Evolutionary conservation across 2,113 vertebrate genomes (phyloP).

Genomic region (Bambusicola thoracicus): DNA sequence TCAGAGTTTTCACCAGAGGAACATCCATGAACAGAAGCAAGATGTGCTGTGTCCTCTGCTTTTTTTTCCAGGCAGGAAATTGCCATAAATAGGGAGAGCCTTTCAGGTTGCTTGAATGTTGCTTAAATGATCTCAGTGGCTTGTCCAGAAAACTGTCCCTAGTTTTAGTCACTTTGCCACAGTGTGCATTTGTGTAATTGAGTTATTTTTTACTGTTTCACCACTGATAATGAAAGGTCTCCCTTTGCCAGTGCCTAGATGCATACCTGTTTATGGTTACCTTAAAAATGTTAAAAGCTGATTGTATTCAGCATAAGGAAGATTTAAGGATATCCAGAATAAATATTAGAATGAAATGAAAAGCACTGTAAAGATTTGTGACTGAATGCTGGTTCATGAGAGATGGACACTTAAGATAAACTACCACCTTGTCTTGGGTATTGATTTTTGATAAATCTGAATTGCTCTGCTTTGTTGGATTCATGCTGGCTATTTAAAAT

Average conservation of each 20-base stretch:
- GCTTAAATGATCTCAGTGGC: neutral
- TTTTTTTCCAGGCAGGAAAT: neutral
- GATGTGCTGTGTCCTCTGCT: neutral
- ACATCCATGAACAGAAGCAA: neutral
- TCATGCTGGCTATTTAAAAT: constrained; percentile 14
- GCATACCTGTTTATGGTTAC: neutral
- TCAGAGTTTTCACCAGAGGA: neutral
- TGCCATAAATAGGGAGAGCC: neutral
- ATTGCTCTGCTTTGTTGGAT: constrained; percentile 22
- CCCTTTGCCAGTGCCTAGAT: neutral
- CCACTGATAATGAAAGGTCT: neutral
- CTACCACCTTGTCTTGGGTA: neutral
- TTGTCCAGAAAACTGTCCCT: neutral
- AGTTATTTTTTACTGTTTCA: neutral
- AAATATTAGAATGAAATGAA: neutral
- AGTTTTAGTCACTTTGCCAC: neutral
- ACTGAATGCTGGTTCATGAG: neutral
- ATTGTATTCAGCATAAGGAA: neutral
- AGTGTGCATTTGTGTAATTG: neutral
- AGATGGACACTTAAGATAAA: neutral
- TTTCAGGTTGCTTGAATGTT: neutral
- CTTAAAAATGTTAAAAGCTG: neutral
- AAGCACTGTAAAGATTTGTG: neutral
- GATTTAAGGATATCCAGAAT: neutral
- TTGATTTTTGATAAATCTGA: neutral